A percentile compares a stretch with the other conserved stretches of the same genome.
Conservation (phyloP, 2,113 vertebrate genomes). For the Apteryx owenii region DNA sequence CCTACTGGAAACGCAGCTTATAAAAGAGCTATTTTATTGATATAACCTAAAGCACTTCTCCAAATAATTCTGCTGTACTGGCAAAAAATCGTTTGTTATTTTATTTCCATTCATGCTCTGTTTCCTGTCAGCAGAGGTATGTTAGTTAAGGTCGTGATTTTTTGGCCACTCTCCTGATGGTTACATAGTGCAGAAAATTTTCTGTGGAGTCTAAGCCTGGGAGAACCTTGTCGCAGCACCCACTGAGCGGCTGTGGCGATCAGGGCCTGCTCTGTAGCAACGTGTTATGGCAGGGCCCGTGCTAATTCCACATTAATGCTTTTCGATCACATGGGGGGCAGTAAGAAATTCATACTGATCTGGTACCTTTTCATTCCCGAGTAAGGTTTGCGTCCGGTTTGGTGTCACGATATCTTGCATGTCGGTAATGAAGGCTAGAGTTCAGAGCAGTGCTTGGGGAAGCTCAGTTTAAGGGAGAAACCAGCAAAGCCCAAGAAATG, state of each 20-base stretch:
- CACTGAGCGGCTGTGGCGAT: fast-evolving
- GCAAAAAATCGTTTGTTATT: background rate
- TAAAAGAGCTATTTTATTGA: background rate
- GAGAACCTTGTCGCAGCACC: background rate
- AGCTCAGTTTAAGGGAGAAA: fast-evolving
- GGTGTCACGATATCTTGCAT: background rate
- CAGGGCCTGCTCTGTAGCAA: fast-evolving
- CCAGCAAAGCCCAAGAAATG: background rate
- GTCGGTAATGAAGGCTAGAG: background rate
- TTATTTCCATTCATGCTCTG: background rate
- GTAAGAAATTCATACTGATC: background rate
- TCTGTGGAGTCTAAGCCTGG: background rate
- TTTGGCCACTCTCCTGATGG: background rate
- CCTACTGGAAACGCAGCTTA: background rate
- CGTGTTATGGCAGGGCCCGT: fast-evolving
- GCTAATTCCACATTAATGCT: background rate
- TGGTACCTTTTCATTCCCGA: background rate
- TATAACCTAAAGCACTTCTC: background rate
- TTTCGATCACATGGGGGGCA: background rate
- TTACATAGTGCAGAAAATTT: background rate
- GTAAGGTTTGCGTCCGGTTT: background rate
- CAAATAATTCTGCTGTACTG: background rate
- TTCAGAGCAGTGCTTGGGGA: background rate
- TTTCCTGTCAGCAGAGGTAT: background rate
- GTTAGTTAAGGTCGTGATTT: background rate